phyloP scores from a whole-genome alignment of 1,140 invertebrate species.

The Neodiprion pinetum region DNA sequence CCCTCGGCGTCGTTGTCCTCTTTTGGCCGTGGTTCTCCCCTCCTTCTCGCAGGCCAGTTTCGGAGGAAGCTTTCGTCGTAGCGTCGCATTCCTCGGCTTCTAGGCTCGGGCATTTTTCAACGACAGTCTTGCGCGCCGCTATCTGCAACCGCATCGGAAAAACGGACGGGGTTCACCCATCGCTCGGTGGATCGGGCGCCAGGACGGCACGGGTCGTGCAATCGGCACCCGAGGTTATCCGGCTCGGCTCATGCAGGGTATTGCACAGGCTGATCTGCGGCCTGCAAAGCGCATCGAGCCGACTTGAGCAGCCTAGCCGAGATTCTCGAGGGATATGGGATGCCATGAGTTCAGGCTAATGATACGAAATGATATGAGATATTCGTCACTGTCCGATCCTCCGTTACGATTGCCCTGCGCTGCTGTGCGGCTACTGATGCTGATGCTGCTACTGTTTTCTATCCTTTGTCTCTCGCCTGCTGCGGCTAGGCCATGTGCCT shows the following conservation, averaged over 20 bases:
- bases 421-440: neutral
- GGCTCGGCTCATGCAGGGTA: too few species aligned
- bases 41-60: neutral
- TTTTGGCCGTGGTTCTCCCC: neutral
- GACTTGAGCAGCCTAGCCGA: neutral
- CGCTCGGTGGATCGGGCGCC: too few species aligned
- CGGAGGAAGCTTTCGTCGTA: neutral
- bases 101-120: neutral
- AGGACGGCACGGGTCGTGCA: neutral
- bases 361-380: slow-evolving; percentile 57
- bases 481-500: neutral
- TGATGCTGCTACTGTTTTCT: slow-evolving; percentile 49
- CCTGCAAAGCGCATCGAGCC: neutral
- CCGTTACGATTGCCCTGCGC: slow-evolving; percentile 47
- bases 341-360: slow-evolving; percentile 51
- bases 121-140: neutral
- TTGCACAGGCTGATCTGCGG: too few species aligned
- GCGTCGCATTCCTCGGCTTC: neutral
- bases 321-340: slow-evolving; percentile 32
- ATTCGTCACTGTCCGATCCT: slow-evolving; percentile 58
- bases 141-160: slow-evolving; percentile 5
- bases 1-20: neutral
- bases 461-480: slow-evolving; percentile 39
- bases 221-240: neutral
- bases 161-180: neutral